These are phyloP conservation scores for Bolinopsis microptera DNA, from an alignment of 37 sponge, comb jelly and placozoan genomes.

Conservation along the genomic window DNA sequence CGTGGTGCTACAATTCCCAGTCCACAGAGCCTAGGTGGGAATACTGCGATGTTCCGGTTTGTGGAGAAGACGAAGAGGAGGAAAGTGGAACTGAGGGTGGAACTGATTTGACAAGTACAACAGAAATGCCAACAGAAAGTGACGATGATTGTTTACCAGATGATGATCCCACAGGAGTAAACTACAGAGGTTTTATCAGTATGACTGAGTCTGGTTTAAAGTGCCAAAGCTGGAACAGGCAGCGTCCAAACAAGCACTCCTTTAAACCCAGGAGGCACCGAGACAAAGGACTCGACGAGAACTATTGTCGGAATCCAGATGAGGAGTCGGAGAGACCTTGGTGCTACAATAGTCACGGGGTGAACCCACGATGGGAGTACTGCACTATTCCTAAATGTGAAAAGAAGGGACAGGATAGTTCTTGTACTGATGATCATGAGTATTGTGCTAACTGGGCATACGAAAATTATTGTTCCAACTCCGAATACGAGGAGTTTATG, in stretches of 20 bases:
- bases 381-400: background rate
- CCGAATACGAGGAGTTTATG: background rate
- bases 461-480: background rate
- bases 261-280: background rate
- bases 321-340: background rate
- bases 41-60: background rate
- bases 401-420: background rate
- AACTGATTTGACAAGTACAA: no score
- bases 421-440: background rate
- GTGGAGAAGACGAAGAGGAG: background rate
- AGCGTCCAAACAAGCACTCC: background rate
- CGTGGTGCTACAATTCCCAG: background rate
- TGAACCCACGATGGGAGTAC: background rate
- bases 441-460: background rate
- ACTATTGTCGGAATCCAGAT: background rate
- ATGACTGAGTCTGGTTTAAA: background rate
- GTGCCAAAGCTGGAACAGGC: background rate
- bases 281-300: background rate
- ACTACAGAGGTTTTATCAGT: background rate
- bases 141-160: background rate
- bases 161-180: background rate
- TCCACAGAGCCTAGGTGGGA: background rate
- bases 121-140: background rate
- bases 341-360: background rate
- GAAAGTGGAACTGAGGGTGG: background rate